Base-by-base conservation (phyloP, 2,113 vertebrate genomes). In the Sula dactylatra region DNA sequence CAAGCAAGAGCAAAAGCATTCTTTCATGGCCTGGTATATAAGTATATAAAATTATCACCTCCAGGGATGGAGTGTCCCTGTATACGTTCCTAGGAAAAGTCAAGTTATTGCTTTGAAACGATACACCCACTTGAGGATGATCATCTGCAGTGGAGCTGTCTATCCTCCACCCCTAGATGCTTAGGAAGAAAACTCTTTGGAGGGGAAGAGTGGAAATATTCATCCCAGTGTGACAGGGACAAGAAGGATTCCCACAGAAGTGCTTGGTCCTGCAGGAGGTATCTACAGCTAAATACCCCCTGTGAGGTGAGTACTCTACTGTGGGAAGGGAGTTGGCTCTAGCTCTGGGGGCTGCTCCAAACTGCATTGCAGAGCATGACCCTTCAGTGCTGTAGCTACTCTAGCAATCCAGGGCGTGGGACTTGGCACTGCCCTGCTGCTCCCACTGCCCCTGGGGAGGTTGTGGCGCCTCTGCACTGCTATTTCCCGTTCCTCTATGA, bases 321-420 rank as follows among this genome's bases (percentile, higher is more conserved):
- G 17, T 11, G 27, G 49, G 34, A 31, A 44, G 47, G 42, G 29
- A 69, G 15, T 4, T 38, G 40, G n/a, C 27, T 69, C 13, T 55
- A 44, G 69, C 4, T n/a, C 26, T 20, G 29, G 52, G 25, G 20
- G 19, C 32, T 58, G 59, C 55, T 78, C 45, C 11, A 24, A 31
- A 24, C 9, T 34, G 7, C 16, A 1, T 6, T 25, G 42, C 36
- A 50, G 42, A 70, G 34, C 32, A 22, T 0, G 1, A 31, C n/a
- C 12, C 56, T 22, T 16, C 56, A 16, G 19, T 25, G 62, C 54
- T 69, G 67, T 64, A 77, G 26, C 54, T 56, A 7, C 38, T 26
- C n/a, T 21, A 3, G 13, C 1, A 5, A 31, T 3, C 38, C 42
- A 40, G 64, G 27, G 27, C 24, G 20, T 1, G 14, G n/a, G 36